A percentile compares a stretch with the other conserved stretches of the same genome.
Evolutionary conservation across 2,113 vertebrate genomes (phyloP).

Genomic region (Pyrgilauda ruficollis): DNA sequence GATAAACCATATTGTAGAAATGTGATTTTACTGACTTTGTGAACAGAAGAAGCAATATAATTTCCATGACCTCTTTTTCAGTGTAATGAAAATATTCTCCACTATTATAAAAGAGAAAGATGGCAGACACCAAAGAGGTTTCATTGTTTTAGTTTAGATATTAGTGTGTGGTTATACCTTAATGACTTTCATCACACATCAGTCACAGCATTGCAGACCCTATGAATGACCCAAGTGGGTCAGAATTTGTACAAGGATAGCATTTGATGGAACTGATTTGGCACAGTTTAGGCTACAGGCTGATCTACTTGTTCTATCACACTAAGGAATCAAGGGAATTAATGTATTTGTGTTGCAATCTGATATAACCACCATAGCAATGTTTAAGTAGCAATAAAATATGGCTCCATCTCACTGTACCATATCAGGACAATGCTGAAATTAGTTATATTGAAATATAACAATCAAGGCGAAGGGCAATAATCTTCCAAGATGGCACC

Average conservation of each 20-base stretch:
- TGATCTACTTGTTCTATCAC: not conserved
- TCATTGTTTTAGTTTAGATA: not conserved
- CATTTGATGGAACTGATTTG: constrained; percentile 22
- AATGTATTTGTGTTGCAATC: not conserved
- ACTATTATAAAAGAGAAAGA: constrained; percentile 35
- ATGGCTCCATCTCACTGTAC: not conserved
- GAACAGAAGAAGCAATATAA: not conserved
- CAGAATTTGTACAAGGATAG: constrained; percentile 18
- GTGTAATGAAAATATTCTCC: constrained; percentile 12
- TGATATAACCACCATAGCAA: not conserved
- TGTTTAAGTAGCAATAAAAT: not conserved
- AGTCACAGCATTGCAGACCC: constrained; percentile 29
- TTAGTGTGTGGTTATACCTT: constrained; percentile 30
- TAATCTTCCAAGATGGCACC: constrained; percentile 11
- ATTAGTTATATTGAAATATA: not conserved
- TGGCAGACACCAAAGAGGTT: constrained; percentile 13
- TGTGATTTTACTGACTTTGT: constrained; percentile 10
- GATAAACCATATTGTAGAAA: constrained; percentile 5
- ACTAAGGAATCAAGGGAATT: not conserved
- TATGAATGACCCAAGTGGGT: not conserved
- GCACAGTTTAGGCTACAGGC: not conserved
- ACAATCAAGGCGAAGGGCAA: not conserved
- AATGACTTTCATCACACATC: constrained; percentile 34
- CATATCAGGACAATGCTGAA: not conserved
- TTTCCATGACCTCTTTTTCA: not conserved